Evolutionary conservation across 2,888 invertebrate genomes (phyloP), one percentile per base, ranked within the genome.

Genomic region (Icerya purchasi): DNA sequence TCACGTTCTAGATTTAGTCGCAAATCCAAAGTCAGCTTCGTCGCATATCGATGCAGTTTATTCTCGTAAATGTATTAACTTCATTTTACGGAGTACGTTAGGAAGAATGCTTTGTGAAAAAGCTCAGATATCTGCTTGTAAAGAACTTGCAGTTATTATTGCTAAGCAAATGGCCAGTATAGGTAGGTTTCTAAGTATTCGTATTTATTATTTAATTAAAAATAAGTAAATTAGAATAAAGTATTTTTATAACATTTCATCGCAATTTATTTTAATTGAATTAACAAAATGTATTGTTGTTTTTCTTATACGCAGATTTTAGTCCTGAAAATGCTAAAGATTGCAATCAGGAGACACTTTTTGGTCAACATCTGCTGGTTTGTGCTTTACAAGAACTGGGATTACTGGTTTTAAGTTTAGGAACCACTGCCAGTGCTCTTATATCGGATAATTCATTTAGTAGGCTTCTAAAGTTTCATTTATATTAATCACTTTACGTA

Each of bases 21-120:
- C 92, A 0, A 93, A 92, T 74, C 93, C 94, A 0, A 91, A 91
- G 72, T 91, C 93, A 0, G 90, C 92, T 1, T 88, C 89, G 18
- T 91, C 92, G 0, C 97, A 98, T 69, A 93, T 96, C 0, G 96
- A 97, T 72, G 93, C 94, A 18, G 94, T 97, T 1, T 94, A 96
- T 71, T 93, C 96, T 1, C 81, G 97, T 65, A 94, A 94, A 73
- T 98, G 97, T 71, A 89, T 97, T 62, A 89, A 88, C 70, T 98
- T 93, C 71, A 91, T 97, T 65, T 75, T 97, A 59, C 80, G 93
- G 56, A 86, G 89, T 63, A 84, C 92, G 1, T 77, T 97, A 50
- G 94, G 97, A 0, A 86, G 89, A 70, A 84, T 97, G 81, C 77
- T 98, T 22, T 90, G 94, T 0, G 98, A 98, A 74, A 94, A 94